Evolutionary conservation across 2,888 invertebrate species (phyloP), one percentile per base, ranked within the genome.

Genomic region (Aelia acuminata): DNA sequence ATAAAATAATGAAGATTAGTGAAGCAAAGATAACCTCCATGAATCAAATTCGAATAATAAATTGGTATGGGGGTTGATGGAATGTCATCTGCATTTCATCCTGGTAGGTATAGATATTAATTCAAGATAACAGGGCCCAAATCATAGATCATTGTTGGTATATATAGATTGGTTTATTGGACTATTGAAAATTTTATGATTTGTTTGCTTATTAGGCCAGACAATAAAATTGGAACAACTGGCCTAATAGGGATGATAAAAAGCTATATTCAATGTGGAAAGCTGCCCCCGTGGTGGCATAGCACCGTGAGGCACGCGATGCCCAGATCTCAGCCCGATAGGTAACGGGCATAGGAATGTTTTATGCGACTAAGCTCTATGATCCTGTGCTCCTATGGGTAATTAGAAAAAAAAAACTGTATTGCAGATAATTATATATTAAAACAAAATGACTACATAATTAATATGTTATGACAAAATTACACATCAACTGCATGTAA

Each of bases 221-320:
- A 31, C 8, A 31, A 35, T 70, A 18, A 20, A 70, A 57, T 57
- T 8, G 35, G 15, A 31, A 31, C 63, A 35, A 31, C 31, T 20
- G 31, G 35, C 35, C 3, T 35, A 18, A 70, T 1, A 35, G 18
- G 1, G 5, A 8, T 18, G 35, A 35, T 70, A 35, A 70, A 57
- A 57, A 18, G 35, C 18, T 35, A 35, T 70, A 35, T 70, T 70
- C 63, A 70, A 70, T 70, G 63, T 35, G 63, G 20, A 70, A 70
- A 18, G 31, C 20, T 35, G 18, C 1, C 35, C 31, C n/a, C n/a
- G n/a, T 20, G 63, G 35, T 35, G 15, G 63, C 31, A 63, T 7
- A 35, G 31, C 35, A 35, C 63, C 63, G 63, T 70, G 63, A 70
- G 63, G 63, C 63, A 70, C 63, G 63, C 63, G 18, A 70, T 8